Percentiles rank a stretch among this genome's conserved stretches.
Evolutionary conservation across 64 coral and sea anemone genomes (phyloP).

Genomic region (Dendronephthya gigantea): DNA sequence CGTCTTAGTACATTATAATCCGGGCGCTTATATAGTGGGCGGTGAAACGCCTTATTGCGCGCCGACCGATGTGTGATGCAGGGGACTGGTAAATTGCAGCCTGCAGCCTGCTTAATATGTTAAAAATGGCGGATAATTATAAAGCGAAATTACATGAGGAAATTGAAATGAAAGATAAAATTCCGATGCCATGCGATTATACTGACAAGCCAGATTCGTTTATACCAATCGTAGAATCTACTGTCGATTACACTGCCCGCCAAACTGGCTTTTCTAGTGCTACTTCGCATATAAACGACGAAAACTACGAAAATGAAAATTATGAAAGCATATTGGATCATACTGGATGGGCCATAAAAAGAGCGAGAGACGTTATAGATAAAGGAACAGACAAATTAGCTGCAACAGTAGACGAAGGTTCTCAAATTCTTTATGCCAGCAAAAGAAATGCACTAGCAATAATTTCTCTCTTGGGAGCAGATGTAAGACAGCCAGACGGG

Average conservation of each 20-base stretch:
- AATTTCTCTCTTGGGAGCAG: conserved; percentile 4
- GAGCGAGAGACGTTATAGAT: neutral
- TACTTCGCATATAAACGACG: neutral
- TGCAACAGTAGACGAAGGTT: neutral
- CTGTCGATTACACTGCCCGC: neutral
- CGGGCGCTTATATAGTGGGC: too few species aligned
- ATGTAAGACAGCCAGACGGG: neutral
- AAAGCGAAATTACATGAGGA: too few species aligned
- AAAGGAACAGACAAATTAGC: neutral
- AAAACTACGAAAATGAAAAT: neutral
- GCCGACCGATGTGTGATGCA: too few species aligned
- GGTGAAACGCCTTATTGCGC: too few species aligned
- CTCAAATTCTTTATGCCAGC: neutral
- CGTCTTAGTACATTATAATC: neutral
- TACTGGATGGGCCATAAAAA: too few species aligned
- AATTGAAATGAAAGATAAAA: neutral
- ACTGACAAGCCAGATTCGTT: neutral
- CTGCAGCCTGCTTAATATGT: too few species aligned
- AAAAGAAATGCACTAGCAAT: neutral
- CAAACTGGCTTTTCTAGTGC: neutral
- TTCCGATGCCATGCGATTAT: neutral
- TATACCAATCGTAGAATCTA: neutral
- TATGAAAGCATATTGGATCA: too few species aligned
- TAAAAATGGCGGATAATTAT: too few species aligned
- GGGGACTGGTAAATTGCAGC: too few species aligned